These are phyloP conservation scores for Lasioglossum zephyrum DNA, from an alignment of 2,888 invertebrate species.

Conservation along the genomic window DNA sequence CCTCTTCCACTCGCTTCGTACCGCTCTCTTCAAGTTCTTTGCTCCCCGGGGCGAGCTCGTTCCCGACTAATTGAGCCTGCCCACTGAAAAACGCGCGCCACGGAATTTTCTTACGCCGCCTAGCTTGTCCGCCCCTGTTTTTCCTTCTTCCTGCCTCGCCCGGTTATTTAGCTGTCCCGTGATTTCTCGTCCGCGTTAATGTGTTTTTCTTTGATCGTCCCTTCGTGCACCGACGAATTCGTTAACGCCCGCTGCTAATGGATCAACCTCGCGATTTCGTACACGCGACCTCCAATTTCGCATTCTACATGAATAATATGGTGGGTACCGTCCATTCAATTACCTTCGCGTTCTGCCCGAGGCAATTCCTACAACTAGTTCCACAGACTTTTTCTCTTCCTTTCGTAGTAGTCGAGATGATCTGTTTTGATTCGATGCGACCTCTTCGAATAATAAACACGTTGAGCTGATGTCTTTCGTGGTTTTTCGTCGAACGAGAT, in stretches of 20 bases:
- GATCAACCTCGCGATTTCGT: background rate
- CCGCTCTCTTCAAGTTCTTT: background rate
- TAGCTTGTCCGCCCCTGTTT: background rate
- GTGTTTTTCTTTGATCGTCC: background rate
- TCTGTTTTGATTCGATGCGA: no score
- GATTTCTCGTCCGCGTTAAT: conserved; percentile 8
- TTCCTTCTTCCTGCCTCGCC: background rate
- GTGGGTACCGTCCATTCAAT: no score
- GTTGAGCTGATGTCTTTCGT: no score
- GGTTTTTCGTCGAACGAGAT: no score
- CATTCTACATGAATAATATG: background rate
- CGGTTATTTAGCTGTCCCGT: background rate
- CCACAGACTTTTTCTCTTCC: no score
- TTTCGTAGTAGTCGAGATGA: no score
- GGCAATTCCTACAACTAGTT: background rate
- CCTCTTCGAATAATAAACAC: no score
- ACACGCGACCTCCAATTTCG: background rate
- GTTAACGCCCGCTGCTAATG: background rate
- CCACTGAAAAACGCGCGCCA: conserved; percentile 30
- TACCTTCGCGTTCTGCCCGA: background rate
- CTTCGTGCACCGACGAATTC: background rate
- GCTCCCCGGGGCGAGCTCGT: conserved; percentile 20
- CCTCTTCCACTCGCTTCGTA: background rate
- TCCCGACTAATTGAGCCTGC: conserved; percentile 62
- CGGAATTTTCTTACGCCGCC: conserved; percentile 12